Conservation (phyloP, 2,888 invertebrate genomes). For the Pemphredon lugubris region DNA sequence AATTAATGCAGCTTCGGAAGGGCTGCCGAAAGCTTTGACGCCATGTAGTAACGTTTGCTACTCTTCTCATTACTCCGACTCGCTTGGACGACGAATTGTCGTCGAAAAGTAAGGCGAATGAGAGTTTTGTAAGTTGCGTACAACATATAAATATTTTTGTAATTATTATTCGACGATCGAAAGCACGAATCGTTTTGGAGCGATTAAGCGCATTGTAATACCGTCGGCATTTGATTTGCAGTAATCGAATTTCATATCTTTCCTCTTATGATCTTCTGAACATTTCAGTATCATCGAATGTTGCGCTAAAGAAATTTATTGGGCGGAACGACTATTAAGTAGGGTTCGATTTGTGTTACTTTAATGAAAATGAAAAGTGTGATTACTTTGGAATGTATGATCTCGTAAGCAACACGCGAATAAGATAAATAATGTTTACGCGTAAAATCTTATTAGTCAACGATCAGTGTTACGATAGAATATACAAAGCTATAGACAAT, state of each 20-base stretch:
- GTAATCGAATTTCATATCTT: not conserved
- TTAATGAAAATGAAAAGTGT: too few relatives aligned
- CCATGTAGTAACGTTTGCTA: conserved; percentile 44
- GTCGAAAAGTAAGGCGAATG: not conserved
- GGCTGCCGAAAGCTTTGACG: conserved; percentile 47
- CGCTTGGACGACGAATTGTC: not conserved
- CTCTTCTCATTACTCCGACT: conserved; percentile 25
- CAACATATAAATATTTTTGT: conserved; percentile 59
- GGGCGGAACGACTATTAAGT: too few relatives aligned
- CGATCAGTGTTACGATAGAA: too few relatives aligned
- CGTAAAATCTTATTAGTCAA: too few relatives aligned
- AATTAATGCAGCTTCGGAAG: conserved; percentile 25
- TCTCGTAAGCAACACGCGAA: too few relatives aligned
- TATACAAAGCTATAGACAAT: too few relatives aligned
- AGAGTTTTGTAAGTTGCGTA: conserved; percentile 35
- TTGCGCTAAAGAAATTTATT: not conserved
- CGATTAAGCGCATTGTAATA: conserved; percentile 8
- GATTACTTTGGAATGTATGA: too few relatives aligned
- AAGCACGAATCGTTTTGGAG: conserved; percentile 4
- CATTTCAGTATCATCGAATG: not conserved
- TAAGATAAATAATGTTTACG: too few relatives aligned
- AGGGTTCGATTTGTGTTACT: too few relatives aligned
- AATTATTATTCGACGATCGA: conserved; percentile 33
- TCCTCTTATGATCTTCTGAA: not conserved
- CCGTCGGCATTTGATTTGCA: not conserved